Evolutionary conservation across 2,113 vertebrate genomes (phyloP), one percentile per base, ranked within the genome.

Genomic region (Sinosuthora webbiana): DNA sequence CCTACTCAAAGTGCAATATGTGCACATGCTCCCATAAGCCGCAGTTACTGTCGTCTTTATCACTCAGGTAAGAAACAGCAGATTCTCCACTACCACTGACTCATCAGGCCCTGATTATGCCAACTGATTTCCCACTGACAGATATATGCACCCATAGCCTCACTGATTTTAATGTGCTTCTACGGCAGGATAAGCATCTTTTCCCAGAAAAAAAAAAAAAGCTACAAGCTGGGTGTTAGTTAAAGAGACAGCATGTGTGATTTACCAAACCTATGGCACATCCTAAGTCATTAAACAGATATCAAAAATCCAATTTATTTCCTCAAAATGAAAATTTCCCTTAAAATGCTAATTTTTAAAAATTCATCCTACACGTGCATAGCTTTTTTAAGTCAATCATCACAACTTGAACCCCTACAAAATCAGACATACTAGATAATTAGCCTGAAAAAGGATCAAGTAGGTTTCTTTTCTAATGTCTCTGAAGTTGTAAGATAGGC

Each of bases 401-500:
- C 57, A 76, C 35, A 91, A 55, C 7, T 9, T 13, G 28, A 94
- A 93, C 41, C 50, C 31, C 35, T 69, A 69, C 5, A 90, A 83
- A 92, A 53, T 15, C n/a, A 70, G 41, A 85, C 41, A 68, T 35
- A 50, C 16, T 39, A 52, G 10, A 79, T 57, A 90, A 92, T 77
- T 76, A 76, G 20, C 41, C n/a, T 63, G 53, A 73, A 83, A 87
- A 69, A 45, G 42, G 50, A 92, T 85, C 52, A 76, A 4, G 23
- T 24, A 21, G 19, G 15, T 67, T 84, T 91, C 35, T 69, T 91
- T 80, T 49, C 55, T 63, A 74, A 63, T 21, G 39, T 74, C 71
- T 80, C 75, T 94, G 71, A 91, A 70, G 75, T 53, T 76, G 37
- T 44, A 88, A 88, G 75, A 79, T 83, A 95, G 94, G 53, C 1